phyloP scores from a whole-genome alignment of 2,888 invertebrate genomes.

The Agrilus cyanescens region DNA sequence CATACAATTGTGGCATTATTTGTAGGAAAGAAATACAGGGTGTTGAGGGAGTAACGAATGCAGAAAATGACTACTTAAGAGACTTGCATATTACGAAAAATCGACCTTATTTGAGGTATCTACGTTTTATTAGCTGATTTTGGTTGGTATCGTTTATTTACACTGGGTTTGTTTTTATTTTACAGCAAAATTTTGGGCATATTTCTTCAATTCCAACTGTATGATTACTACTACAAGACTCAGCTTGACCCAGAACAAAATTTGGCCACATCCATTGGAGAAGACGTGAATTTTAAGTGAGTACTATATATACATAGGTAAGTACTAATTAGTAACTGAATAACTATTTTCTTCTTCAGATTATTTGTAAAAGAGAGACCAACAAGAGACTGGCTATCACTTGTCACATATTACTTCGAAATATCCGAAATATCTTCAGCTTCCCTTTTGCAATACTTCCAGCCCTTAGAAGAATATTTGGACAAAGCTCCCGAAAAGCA shows the following conservation, averaged over 20 bases:
- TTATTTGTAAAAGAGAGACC: slow-evolving; percentile 31
- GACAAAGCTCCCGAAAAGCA: slow-evolving; percentile 33
- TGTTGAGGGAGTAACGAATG: slow-evolving; percentile 36
- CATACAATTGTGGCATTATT: slow-evolving; percentile 5
- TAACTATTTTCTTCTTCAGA: slow-evolving; percentile 1
- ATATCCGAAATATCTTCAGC: slow-evolving; percentile 38
- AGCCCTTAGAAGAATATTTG: slow-evolving; percentile 43
- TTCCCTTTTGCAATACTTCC: slow-evolving; percentile 44
- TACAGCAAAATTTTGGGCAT: slow-evolving; percentile 45
- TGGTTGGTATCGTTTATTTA: too few species aligned
- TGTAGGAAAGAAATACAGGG: slow-evolving; percentile 23
- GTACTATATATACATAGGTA: slow-evolving; percentile 2
- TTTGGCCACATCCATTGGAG: slow-evolving; percentile 13
- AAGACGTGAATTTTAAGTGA: slow-evolving; percentile 22
- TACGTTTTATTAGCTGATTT: background rate
- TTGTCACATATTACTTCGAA: slow-evolving; percentile 39
- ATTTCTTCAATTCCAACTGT: slow-evolving; percentile 45
- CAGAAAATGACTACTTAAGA: slow-evolving; percentile 40
- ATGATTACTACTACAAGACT: slow-evolving; percentile 29
- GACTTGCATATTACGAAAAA: slow-evolving; percentile 42
- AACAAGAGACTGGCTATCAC: slow-evolving; percentile 36
- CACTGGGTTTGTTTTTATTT: slow-evolving; percentile 14
- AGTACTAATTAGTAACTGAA: slow-evolving; percentile 1
- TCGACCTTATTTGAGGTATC: slow-evolving; percentile 44
- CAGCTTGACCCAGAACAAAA: slow-evolving; percentile 9